Conservation (phyloP, 2,113 vertebrate species). For the Percina caprodes region DNA sequence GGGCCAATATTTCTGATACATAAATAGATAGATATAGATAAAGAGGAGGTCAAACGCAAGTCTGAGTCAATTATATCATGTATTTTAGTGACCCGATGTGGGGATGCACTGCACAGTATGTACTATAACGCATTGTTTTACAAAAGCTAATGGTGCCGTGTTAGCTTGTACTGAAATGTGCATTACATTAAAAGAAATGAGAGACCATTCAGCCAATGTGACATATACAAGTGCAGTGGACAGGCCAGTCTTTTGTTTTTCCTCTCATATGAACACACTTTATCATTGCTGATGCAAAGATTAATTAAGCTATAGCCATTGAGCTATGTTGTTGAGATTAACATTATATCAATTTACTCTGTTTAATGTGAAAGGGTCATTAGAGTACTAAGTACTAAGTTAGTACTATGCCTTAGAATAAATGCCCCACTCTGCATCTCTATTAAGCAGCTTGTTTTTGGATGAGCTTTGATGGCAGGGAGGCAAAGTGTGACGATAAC, state of each 20-base stretch:
- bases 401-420: not conserved
- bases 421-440: not conserved
- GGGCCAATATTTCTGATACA: not conserved
- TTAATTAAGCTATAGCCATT: not conserved
- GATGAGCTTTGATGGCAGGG: not conserved
- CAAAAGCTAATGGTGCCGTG: not conserved
- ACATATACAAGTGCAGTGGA: not conserved
- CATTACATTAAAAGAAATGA: not conserved
- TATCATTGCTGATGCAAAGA: not conserved
- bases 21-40: not conserved
- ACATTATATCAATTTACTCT: not conserved
- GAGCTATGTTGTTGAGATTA: not conserved
- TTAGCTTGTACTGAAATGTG: not conserved
- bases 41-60: not conserved
- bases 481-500: not conserved
- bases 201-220: not conserved
- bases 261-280: not conserved
- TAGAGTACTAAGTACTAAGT: too few species aligned
- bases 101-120: not conserved
- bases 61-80: constrained; percentile 17
- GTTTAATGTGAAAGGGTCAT: not conserved
- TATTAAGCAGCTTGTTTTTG: constrained; percentile 8
- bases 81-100: constrained; percentile 17
- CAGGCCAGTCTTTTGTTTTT: not conserved
- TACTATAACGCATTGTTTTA: not conserved